Base-by-base conservation (phyloP, 2,888 invertebrate genomes). In the Andrena praecox region DNA sequence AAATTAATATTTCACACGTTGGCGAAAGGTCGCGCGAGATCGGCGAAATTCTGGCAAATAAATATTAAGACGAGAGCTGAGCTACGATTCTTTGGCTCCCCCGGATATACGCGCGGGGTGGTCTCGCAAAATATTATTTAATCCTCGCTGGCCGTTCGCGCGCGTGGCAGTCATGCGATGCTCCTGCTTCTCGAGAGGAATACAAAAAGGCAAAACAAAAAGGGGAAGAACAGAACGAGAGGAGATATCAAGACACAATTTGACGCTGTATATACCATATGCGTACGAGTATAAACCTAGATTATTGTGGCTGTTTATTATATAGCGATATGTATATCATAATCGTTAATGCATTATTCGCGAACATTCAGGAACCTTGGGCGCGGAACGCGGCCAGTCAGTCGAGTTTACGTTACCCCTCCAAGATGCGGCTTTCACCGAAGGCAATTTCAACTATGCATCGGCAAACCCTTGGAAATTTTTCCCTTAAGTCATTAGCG, bases 111-210 rank as follows among this genome's bases (percentile, higher is more conserved):
- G 54, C 59, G 64, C 68, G 68, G 76, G 80, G 62, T 54, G 72
- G 56, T 83, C 78, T 81, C 77, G 82, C 82, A 72, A 90, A 93
- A 93, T 93, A 93, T 93, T 93, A 93, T 91, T 93, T 92, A 93
- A 93, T 93, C 93, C 93, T 93, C 93, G 77, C 93, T 93, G 91
- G 91, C 92, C 91, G 93, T 93, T 79, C 62, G 85, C 77, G 69
- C 85, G 78, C 80, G 60, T 74, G 63, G 68, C 77, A 73, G 74
- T 82, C 71, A 64, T 16, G 52, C 31, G 60, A 35, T 63, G 56
- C 48, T 77, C 69, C 70, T 74, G 62, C 62, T 72, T 81, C 63
- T 60, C 75, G 67, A 71, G 68, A 67, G 33, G 56, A 12, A 59
- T 62, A 62, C 62, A n/a, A 33, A 52, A 59, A 35, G 27, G 12